These are phyloP conservation scores for Danaus chrysippus DNA, from an alignment of 2,888 invertebrate genomes.

Conservation along the genomic window DNA sequence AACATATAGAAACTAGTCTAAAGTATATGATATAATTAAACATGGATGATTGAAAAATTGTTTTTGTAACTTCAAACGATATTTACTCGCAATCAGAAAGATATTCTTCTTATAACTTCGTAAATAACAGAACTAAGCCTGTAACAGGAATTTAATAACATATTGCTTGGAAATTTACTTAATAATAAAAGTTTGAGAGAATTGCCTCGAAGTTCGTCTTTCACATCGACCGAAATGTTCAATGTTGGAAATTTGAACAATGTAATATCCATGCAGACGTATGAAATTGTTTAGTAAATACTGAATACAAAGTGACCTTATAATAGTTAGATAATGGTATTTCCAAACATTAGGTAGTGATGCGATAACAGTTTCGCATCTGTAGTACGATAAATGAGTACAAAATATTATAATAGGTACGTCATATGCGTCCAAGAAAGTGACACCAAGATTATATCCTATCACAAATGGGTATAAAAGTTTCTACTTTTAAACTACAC, in stretches of 20 bases:
- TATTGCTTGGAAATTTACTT: slow-evolving; percentile 37
- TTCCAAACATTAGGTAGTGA: neutral
- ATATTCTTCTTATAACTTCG: slow-evolving; percentile 21
- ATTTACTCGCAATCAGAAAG: slow-evolving; percentile 19
- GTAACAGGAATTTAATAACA: slow-evolving; percentile 34
- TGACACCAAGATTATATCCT: too few relatives aligned
- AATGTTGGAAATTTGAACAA: slow-evolving; percentile 15
- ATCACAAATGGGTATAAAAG: too few relatives aligned
- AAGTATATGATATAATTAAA: neutral
- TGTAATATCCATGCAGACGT: slow-evolving; percentile 11
- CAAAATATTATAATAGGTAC: too few relatives aligned
- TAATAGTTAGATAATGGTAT: neutral
- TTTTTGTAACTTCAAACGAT: slow-evolving; percentile 19
- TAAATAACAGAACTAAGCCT: slow-evolving; percentile 34
- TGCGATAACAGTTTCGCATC: neutral
- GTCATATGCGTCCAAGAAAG: too few relatives aligned
- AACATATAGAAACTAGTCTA: neutral
- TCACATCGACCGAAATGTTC: slow-evolving; percentile 14
- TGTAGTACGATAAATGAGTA: too few relatives aligned
- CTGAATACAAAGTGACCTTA: slow-evolving; percentile 2
- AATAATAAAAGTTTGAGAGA: slow-evolving; percentile 39
- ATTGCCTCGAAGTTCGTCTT: slow-evolving; percentile 37
- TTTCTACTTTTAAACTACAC: too few relatives aligned
- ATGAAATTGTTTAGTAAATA: slow-evolving; percentile 7
- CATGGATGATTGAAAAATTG: neutral